phyloP scores from a whole-genome alignment of 2,113 vertebrate species.

The Phoxinus phoxinus region DNA sequence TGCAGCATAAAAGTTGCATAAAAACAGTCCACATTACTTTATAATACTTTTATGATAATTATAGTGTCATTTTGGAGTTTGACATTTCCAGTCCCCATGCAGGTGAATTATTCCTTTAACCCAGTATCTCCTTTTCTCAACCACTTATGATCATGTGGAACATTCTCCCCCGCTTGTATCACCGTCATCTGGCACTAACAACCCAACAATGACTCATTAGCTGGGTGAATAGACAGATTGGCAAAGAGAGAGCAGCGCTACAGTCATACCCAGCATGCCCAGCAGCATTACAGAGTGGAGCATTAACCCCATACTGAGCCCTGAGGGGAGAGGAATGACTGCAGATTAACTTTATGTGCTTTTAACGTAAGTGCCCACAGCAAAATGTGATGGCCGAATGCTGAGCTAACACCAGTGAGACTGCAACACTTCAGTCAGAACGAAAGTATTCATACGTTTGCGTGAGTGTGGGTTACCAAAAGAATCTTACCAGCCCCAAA shows the following conservation, averaged over 20 bases:
- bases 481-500: background rate
- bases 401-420: constrained; percentile 15
- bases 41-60: background rate
- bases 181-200: constrained; percentile 5
- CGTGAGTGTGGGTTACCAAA: background rate
- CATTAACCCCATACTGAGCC: constrained; percentile 53
- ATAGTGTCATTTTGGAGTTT: background rate
- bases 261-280: constrained; percentile 42
- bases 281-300: constrained; percentile 25
- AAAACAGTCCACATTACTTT: background rate
- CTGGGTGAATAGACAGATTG: constrained; percentile 42
- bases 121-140: background rate
- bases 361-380: constrained; percentile 30
- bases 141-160: background rate
- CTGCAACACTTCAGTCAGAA: background rate
- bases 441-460: background rate
- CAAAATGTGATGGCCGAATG: constrained; percentile 25
- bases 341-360: constrained; percentile 41
- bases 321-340: constrained; percentile 40
- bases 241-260: constrained; percentile 33
- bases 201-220: constrained; percentile 47
- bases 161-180: constrained; percentile 5
- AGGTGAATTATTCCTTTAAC: background rate
- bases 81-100: background rate
- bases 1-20: background rate